phyloP scores from a whole-genome alignment of 2,888 invertebrate species.

The Scaptomyza flava region DNA sequence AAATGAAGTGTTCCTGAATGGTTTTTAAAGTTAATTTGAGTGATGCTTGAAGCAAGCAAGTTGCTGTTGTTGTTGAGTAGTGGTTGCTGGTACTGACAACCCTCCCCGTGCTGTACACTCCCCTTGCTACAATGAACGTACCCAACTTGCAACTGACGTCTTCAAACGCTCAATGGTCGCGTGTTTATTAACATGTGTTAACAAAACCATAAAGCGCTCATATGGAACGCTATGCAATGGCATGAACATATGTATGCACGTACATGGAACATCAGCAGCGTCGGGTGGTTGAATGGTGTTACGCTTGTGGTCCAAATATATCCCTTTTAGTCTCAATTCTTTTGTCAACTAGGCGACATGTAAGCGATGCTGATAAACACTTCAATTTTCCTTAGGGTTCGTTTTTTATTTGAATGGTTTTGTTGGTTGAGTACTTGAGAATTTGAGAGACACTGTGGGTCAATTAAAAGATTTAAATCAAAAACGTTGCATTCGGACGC shows the following conservation, averaged over 20 bases:
- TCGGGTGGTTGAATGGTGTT: slow-evolving; percentile 38
- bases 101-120: slow-evolving; percentile 34
- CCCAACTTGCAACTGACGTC: slow-evolving; percentile 8
- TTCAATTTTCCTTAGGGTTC: slow-evolving; percentile 71
- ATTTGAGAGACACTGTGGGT: slow-evolving; percentile 45
- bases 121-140: not conserved
- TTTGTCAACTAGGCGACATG: slow-evolving; percentile 58
- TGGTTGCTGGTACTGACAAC: slow-evolving; percentile 74
- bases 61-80: slow-evolving; percentile 17
- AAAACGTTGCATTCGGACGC: too few relatives aligned
- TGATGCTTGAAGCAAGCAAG: slow-evolving; percentile 75
- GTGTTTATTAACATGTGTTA: slow-evolving; percentile 81
- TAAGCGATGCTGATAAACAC: slow-evolving; percentile 80
- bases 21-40: slow-evolving; percentile 84
- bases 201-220: slow-evolving; percentile 80
- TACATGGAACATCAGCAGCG: slow-evolving; percentile 2
- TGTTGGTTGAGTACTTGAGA: slow-evolving; percentile 2
- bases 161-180: slow-evolving; percentile 50
- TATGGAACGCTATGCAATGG: slow-evolving; percentile 55
- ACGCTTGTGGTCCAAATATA: slow-evolving; percentile 45
- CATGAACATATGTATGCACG: not conserved
- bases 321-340: slow-evolving; percentile 29
- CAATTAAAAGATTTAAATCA: slow-evolving; percentile 37
- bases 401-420: slow-evolving; percentile 34
- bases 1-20: slow-evolving; percentile 84